Evolutionary conservation across 2,888 invertebrate genomes (phyloP), one percentile per base, ranked within the genome.

Genomic region (Xylota sylvarum): DNA sequence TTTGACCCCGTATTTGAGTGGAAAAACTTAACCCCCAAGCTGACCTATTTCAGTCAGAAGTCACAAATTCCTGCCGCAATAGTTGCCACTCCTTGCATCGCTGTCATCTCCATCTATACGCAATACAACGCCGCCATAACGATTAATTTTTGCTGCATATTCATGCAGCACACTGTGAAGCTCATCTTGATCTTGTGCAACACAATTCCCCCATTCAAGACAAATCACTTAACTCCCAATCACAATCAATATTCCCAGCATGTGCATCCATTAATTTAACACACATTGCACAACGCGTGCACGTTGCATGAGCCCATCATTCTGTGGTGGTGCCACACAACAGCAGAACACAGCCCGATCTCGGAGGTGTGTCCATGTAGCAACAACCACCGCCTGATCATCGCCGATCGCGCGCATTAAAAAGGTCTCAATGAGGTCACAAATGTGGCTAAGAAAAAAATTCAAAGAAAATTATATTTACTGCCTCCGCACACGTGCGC

Each of bases 201-300:
- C 62, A 64, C 46, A 76, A 85, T 70, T 65, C 76, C 17, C 17
- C 77, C 77, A 69, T 77, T 78, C 81, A 86, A 81, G 72, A 69
- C 77, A 73, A 82, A 86, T 86, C 86, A 86, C 81, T 86, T 82
- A 86, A 69, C 77, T 82, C 69, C 77, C 81, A 81, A 86, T 86
- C 77, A 78, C 86, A 86, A 86, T 86, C 86, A 86, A 82, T 86
- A 82, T 86, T 86, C 86, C 73, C 86, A 86, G 77, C 81, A 56
- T 82, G 82, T 86, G 86, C 73, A 86, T 82, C 86, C 86, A 86
- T 86, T 86, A 78, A 86, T 86, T 86, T 82, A 78, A 76, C 77
- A 67, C 76, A 80, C 56, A 73, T 82, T 82, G 81, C 86, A 82
- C 86, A 86, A 86, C 69, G 40, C 50, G 40, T 9, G 50, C 48